A percentile compares a stretch with the other conserved stretches of the same genome.
phyloP scores from a whole-genome alignment of 2,113 vertebrate species.

The Morone saxatilis region DNA sequence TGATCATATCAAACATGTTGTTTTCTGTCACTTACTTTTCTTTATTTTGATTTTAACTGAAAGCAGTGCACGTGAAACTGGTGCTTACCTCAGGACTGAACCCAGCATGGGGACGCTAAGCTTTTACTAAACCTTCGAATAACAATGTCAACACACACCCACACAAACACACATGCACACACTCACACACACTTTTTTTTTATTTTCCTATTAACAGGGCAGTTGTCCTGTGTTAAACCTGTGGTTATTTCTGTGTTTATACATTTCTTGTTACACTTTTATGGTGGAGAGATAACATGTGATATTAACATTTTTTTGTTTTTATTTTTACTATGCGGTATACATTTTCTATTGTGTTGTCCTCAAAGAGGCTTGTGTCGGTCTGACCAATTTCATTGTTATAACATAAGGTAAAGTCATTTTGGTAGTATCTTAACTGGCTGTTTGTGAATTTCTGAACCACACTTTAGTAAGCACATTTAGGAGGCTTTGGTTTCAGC shows the following conservation, averaged over 20 bases:
- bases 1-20: slow-evolving; percentile 78
- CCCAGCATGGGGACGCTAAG: slow-evolving; percentile 80
- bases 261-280: slow-evolving; percentile 72
- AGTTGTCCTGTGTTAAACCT: slow-evolving; percentile 79
- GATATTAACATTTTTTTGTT: slow-evolving; percentile 73
- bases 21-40: slow-evolving; percentile 69
- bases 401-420: slow-evolving; percentile 50
- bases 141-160: slow-evolving; percentile 50
- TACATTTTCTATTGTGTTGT: slow-evolving; percentile 69
- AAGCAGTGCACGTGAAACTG: slow-evolving; percentile 80
- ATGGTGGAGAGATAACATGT: slow-evolving; percentile 69
- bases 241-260: slow-evolving; percentile 82
- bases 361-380: slow-evolving; percentile 69
- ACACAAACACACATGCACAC: slow-evolving; percentile 44
- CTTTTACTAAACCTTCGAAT: slow-evolving; percentile 73
- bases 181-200: slow-evolving; percentile 28
- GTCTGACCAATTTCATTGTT: slow-evolving; percentile 61
- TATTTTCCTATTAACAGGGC: slow-evolving; percentile 57
- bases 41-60: slow-evolving; percentile 68
- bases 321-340: slow-evolving; percentile 67
- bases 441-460: slow-evolving; percentile 56
- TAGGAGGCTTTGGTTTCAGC: slow-evolving; percentile 33
- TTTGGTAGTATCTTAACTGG: slow-evolving; percentile 47
- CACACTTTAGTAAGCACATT: slow-evolving; percentile 21
- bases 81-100: slow-evolving; percentile 88